These are phyloP conservation scores for Crotalus tigris DNA, from an alignment of 2,113 vertebrate species.

Conservation along the genomic window DNA sequence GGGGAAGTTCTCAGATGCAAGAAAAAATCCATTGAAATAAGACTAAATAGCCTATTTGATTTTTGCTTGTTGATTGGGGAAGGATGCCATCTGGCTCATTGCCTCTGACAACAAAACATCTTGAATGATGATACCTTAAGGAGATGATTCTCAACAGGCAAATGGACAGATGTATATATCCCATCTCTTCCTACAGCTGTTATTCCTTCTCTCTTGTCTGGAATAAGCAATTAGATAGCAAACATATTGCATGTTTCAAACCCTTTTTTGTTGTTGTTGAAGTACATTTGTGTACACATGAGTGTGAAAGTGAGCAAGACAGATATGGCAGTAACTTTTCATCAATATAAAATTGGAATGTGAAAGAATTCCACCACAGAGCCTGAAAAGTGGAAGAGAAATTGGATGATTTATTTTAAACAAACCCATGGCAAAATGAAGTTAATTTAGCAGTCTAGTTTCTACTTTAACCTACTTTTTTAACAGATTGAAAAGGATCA, in stretches of 20 bases:
- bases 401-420: not conserved
- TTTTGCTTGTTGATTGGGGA: not conserved
- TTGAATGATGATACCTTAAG: not conserved
- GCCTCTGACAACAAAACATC: not conserved
- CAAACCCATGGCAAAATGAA: not conserved
- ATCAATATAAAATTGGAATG: not conserved
- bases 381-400: not conserved
- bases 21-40: not conserved
- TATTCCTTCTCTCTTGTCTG: not conserved
- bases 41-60: not conserved
- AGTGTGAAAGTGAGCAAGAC: not conserved
- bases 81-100: not conserved
- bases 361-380: not conserved
- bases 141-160: not conserved
- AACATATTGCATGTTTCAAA: not conserved
- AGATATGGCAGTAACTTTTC: not conserved
- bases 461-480: not conserved
- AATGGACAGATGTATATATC: not conserved
- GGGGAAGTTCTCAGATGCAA: not conserved
- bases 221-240: not conserved
- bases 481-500: not conserved
- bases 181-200: not conserved
- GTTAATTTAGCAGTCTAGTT: not conserved
- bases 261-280: not conserved
- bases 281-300: no score